Percentiles rank a stretch among this genome's conserved stretches.
phyloP scores from a whole-genome alignment of 2,797 vertebrate species.

The Anguilla anguilla region DNA sequence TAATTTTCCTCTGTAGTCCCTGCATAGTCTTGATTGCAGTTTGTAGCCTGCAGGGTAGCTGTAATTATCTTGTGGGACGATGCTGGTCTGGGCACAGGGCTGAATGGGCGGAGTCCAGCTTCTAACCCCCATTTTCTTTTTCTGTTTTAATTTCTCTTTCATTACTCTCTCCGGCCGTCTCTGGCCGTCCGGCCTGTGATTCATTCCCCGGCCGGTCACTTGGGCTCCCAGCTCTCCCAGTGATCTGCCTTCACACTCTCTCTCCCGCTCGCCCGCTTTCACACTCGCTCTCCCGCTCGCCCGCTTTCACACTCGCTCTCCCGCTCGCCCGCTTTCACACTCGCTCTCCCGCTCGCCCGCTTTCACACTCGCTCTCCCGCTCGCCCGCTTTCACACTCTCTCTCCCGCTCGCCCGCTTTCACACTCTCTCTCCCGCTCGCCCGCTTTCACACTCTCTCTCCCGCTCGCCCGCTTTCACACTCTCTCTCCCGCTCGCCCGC shows the following conservation, averaged over 20 bases:
- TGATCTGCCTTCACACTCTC: not conserved
- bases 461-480: too few species aligned
- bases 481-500: too few species aligned
- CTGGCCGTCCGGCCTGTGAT: slow-evolving; percentile 30
- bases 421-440: too few species aligned
- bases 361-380: too few species aligned
- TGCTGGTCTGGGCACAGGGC: not conserved
- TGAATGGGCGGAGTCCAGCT: not conserved
- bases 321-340: too few species aligned
- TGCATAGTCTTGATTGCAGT: not conserved
- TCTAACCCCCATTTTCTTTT: not conserved
- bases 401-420: too few species aligned
- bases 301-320: too few species aligned
- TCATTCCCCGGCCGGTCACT: not conserved
- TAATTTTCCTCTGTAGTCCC: not conserved
- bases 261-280: too few species aligned
- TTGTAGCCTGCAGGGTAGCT: not conserved
- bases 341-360: too few species aligned
- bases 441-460: too few species aligned
- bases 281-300: too few species aligned
- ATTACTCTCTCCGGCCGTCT: slow-evolving; percentile 42
- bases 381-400: too few species aligned
- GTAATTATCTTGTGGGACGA: not conserved
- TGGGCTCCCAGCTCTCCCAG: not conserved
- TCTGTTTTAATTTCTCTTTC: slow-evolving; percentile 35